A percentile compares a stretch with the other conserved stretches of the same genome.
Conservation (phyloP, 2,888 invertebrate species). For the Cheilosia pagana region DNA sequence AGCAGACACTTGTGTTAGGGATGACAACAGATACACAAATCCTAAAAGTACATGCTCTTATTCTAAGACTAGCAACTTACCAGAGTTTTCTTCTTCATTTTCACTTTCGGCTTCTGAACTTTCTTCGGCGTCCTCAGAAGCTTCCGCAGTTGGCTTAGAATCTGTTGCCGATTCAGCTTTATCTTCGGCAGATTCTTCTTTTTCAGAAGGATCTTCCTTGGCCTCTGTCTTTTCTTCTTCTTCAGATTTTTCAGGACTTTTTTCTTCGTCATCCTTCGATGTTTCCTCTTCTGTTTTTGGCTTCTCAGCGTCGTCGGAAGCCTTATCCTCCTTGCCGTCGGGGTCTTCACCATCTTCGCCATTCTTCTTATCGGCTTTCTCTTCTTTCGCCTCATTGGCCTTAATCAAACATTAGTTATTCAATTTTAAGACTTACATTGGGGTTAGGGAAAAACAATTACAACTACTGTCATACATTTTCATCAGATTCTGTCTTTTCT, state of each 20-base stretch:
- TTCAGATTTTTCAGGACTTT: constrained; percentile 56
- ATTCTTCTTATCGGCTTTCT: constrained; percentile 69
- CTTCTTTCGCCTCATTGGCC: constrained; percentile 59
- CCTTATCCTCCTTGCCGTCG: constrained; percentile 17
- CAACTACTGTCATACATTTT: constrained; percentile 67
- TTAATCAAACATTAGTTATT: constrained; percentile 70
- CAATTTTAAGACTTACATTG: constrained; percentile 27
- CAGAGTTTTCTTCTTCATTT: constrained; percentile 44
- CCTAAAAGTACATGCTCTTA: constrained; percentile 39
- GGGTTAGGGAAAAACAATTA: constrained; percentile 30
- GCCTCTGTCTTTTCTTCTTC: constrained; percentile 8
- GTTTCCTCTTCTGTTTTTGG: constrained; percentile 14
- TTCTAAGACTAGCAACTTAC: constrained; percentile 55
- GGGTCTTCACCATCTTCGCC: constrained; percentile 35
- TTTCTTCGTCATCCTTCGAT: constrained; percentile 19
- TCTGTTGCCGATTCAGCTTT: constrained; percentile 5
- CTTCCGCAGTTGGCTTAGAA: constrained; percentile 1
- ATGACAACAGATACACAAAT: constrained; percentile 18
- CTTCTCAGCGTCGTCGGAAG: constrained; percentile 63
- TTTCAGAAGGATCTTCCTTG: constrained; percentile 15
- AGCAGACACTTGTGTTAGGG: constrained; percentile 19
- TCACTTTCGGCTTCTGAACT: constrained; percentile 16
- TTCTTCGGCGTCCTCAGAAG: not conserved
- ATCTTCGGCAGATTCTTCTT: constrained; percentile 12
- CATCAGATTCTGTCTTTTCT: constrained; percentile 63